Evolutionary conservation across 2,797 vertebrate genomes (phyloP), one percentile per base, ranked within the genome.

Genomic region (Enteromius viviparus): DNA sequence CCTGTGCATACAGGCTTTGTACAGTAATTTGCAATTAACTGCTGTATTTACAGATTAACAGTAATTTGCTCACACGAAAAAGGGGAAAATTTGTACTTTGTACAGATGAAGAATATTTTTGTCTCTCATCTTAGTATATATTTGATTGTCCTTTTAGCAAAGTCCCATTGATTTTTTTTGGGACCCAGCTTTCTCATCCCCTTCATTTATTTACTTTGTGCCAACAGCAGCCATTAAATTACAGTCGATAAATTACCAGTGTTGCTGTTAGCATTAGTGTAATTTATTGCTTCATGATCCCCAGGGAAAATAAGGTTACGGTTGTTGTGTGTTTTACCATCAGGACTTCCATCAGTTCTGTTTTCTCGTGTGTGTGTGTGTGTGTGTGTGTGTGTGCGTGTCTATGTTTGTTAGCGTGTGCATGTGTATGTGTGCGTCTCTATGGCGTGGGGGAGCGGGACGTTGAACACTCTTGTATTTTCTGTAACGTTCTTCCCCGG

Each of bases 281-380:
- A 96, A 95, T 96, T 96, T 96, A 96, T 97, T 96, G 95, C 94
- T 81, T 94, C 94, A 96, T 95, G 92, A 91, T 83, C 66, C 80
- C 80, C 85, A 69, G 79, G 85, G 84, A 84, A 76, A 88, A 85
- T 88, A 88, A 83, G 82, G 82, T 84, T 80, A 85, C 66, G 60
- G 8, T 82, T 51, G 79, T 84, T 72, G 66, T 87, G 84, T 87
- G 80, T 85, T 85, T 83, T 85, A 84, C 74, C 58, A 70, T 84
- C 82, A 78, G 71, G 74, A 82, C 72, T 76, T 81, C 74, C 84
- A 86, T 89, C 86, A 81, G 78, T 81, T 81, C 68, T 83, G 55
- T 62, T 76, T 83, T 76, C 66, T 75, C 68, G 69, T 84, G 84
- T 78, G 81, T 42, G 78, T 11, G 76, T 26, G 26, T 42, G 78